phyloP scores from a whole-genome alignment of 2,113 vertebrate species.

The Gila orcuttii region DNA sequence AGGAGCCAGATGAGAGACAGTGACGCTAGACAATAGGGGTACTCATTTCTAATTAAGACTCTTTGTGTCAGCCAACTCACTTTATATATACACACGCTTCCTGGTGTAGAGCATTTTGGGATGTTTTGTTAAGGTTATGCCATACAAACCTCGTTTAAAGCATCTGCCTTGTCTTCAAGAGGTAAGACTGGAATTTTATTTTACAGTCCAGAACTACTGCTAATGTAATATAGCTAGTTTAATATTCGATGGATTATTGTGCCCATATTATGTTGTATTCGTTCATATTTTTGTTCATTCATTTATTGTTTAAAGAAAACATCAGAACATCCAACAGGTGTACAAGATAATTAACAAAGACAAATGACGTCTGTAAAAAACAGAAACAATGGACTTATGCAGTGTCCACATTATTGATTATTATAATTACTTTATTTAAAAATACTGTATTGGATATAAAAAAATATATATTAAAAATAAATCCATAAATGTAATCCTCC shows the following conservation, averaged over 20 bases:
- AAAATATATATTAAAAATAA: neutral
- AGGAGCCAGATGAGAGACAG: conserved; percentile 10
- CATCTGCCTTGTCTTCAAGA: conserved; percentile 19
- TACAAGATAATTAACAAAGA: neutral
- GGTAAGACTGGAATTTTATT: conserved; percentile 46
- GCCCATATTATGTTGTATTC: neutral
- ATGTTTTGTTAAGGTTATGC: conserved; percentile 21
- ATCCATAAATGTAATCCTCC: neutral
- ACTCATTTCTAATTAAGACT: conserved; percentile 7
- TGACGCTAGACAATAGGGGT: conserved; percentile 1
- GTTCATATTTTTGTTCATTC: neutral
- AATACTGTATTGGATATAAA: neutral
- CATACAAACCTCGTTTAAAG: neutral
- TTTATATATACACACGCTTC: neutral
- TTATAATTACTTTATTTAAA: neutral
- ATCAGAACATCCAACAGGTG: conserved; percentile 30
- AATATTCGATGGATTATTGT: neutral
- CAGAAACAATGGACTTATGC: neutral
- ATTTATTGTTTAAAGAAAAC: neutral
- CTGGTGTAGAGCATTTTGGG: neutral
- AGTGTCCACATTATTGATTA: too few relatives aligned
- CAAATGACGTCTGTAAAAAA: neutral
- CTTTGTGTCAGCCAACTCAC: neutral
- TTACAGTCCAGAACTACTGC: conserved; percentile 1
- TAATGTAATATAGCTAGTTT: neutral